Percentiles rank a stretch among this genome's conserved stretches.
These are phyloP conservation scores for Drosophila gaucha DNA, from an alignment of 2,888 invertebrate genomes.

Conservation along the genomic window DNA sequence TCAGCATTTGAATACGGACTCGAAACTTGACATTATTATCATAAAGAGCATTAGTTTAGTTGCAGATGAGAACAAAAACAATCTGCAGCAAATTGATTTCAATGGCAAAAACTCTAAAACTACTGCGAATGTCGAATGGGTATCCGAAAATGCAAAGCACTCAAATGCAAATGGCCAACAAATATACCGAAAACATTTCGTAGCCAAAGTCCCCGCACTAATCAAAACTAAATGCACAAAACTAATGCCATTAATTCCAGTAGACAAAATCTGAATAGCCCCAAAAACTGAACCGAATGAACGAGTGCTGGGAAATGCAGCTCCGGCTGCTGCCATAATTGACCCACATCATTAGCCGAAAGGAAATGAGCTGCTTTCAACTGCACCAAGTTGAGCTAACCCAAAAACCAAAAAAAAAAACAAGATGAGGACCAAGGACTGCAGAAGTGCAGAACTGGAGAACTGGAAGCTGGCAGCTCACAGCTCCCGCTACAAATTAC, in stretches of 20 bases:
- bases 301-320: conserved; percentile 31
- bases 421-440: conserved; percentile 45
- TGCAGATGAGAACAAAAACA: conserved; percentile 31
- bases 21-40: conserved; percentile 45
- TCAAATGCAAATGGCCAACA: conserved; percentile 58
- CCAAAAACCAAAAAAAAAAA: conserved; percentile 37
- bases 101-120: conserved; percentile 23
- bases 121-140: conserved; percentile 11
- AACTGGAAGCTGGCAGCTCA: conserved; percentile 39
- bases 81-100: conserved; percentile 70
- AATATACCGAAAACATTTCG: conserved; percentile 23
- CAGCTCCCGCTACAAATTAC: conserved; percentile 66
- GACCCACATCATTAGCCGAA: conserved; percentile 78
- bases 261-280: conserved; percentile 77
- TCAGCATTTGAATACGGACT: conserved; percentile 34
- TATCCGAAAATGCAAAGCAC: conserved; percentile 38
- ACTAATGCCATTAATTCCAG: conserved; percentile 80
- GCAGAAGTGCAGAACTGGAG: conserved; percentile 5
- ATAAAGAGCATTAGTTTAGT: conserved; percentile 25
- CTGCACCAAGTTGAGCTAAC: conserved; percentile 59
- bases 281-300: conserved; percentile 40
- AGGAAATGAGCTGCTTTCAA: conserved; percentile 75
- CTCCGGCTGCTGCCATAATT: conserved; percentile 69
- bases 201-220: conserved; percentile 54
- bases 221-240: conserved; percentile 79